These are phyloP conservation scores for Gisinianus flammeolus DNA, from an alignment of 2,888 invertebrate genomes.

Conservation along the genomic window DNA sequence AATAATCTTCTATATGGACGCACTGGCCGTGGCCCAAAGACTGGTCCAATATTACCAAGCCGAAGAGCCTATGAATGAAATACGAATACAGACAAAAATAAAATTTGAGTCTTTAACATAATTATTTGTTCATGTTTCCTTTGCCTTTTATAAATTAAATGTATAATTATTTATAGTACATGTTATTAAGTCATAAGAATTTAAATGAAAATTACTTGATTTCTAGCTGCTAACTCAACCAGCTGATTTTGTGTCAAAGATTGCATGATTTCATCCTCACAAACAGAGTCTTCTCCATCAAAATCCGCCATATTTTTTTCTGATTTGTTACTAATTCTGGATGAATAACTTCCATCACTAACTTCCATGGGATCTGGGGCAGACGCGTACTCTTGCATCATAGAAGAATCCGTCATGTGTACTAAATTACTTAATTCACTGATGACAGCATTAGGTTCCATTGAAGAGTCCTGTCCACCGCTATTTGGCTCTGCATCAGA, in stretches of 20 bases:
- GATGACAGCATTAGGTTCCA: constrained; percentile 62
- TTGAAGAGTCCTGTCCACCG: constrained; percentile 8
- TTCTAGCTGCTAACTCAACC: constrained; percentile 69
- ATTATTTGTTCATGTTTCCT: no score
- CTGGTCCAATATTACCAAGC: constrained; percentile 43
- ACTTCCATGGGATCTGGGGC: constrained; percentile 57
- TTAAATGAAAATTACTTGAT: constrained; percentile 64
- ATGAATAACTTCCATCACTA: constrained; percentile 83
- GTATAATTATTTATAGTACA: background rate
- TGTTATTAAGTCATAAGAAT: background rate
- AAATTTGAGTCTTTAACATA: constrained; percentile 1
- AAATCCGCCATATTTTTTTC: constrained; percentile 94
- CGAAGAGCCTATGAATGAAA: constrained; percentile 38
- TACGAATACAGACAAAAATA: background rate
- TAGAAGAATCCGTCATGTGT: constrained; percentile 61
- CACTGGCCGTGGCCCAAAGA: constrained; percentile 53
- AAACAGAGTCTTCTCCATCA: constrained; percentile 87
- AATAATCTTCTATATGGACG: constrained; percentile 54
- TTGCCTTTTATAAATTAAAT: background rate
- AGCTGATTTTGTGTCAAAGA: constrained; percentile 61
- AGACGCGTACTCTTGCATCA: constrained; percentile 57
- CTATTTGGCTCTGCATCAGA: constrained; percentile 5
- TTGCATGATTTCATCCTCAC: constrained; percentile 73
- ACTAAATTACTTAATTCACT: constrained; percentile 64
- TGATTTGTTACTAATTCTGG: constrained; percentile 88